These are phyloP conservation scores for Phengaris alcon DNA, from an alignment of 2,888 invertebrate genomes.

Conservation along the genomic window DNA sequence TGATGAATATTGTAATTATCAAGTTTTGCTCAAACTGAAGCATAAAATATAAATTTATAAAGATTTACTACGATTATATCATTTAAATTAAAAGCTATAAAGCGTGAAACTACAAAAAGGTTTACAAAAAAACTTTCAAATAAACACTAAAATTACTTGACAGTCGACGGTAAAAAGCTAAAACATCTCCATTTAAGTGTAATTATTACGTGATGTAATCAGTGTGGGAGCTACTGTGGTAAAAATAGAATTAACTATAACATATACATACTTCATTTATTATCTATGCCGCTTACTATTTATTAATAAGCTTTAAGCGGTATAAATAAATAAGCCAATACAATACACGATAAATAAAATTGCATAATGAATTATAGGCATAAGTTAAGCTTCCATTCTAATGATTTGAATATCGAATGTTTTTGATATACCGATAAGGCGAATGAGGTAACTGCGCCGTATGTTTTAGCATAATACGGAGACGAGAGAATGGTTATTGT, in stretches of 20 bases:
- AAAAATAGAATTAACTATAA: conserved; percentile 4
- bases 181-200: conserved; percentile 11
- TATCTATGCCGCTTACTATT: neutral
- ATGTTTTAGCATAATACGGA: conserved; percentile 4
- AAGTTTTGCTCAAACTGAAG: too few species aligned
- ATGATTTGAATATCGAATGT: conserved; percentile 26
- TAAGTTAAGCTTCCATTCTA: conserved; percentile 24
- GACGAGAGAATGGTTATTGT: neutral
- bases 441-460: neutral
- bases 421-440: conserved; percentile 14
- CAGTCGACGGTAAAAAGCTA: neutral
- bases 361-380: conserved; percentile 23
- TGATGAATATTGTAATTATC: too few species aligned
- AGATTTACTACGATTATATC: too few species aligned
- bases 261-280: too few species aligned
- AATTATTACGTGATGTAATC: conserved; percentile 13
- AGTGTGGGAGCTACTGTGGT: conserved; percentile 5
- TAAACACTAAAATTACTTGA: neutral
- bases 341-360: conserved; percentile 27
- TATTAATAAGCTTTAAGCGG: conserved; percentile 15
- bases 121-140: neutral
- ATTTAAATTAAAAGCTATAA: too few species aligned
- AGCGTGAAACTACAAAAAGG: neutral
- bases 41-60: too few species aligned
- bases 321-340: conserved; percentile 20